Conservation (phyloP, 2,888 invertebrate species). For the Aphrophora alni region DNA sequence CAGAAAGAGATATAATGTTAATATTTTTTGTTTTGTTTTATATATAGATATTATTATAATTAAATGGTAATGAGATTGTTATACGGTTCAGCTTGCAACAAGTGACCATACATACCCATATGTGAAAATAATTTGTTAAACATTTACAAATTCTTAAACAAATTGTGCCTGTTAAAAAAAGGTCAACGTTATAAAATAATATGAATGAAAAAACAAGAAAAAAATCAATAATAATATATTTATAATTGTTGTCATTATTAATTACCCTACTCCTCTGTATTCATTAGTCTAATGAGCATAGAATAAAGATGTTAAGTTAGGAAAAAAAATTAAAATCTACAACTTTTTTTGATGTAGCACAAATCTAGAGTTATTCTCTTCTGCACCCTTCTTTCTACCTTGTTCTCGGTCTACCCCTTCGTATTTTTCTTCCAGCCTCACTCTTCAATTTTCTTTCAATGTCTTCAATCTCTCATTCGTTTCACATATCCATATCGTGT, state of each 20-base stretch:
- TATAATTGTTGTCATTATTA: neutral
- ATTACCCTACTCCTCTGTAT: too few species aligned
- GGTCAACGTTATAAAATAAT: conserved; percentile 4
- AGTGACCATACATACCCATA: neutral
- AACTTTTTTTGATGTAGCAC: too few species aligned
- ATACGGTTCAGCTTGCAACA: neutral
- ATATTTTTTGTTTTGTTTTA: neutral
- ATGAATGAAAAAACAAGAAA: neutral
- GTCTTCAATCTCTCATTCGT: too few species aligned
- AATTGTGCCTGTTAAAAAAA: conserved; percentile 1
- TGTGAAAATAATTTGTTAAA: neutral
- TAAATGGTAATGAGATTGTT: neutral
- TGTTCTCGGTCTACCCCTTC: too few species aligned
- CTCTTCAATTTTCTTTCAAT: too few species aligned
- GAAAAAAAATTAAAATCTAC: too few species aligned
- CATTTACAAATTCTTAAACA: neutral
- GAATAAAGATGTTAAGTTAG: too few species aligned
- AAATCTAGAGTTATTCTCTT: too few species aligned
- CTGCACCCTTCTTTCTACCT: too few species aligned
- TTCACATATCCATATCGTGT: too few species aligned
- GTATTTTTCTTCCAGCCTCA: too few species aligned
- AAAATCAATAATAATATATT: neutral
- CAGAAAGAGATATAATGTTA: neutral
- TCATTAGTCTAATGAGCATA: too few species aligned
- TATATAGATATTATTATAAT: neutral